Evolutionary conservation across 1,140 invertebrate genomes (phyloP), one percentile per base, ranked within the genome.

Genomic region (Dreissena polymorpha): DNA sequence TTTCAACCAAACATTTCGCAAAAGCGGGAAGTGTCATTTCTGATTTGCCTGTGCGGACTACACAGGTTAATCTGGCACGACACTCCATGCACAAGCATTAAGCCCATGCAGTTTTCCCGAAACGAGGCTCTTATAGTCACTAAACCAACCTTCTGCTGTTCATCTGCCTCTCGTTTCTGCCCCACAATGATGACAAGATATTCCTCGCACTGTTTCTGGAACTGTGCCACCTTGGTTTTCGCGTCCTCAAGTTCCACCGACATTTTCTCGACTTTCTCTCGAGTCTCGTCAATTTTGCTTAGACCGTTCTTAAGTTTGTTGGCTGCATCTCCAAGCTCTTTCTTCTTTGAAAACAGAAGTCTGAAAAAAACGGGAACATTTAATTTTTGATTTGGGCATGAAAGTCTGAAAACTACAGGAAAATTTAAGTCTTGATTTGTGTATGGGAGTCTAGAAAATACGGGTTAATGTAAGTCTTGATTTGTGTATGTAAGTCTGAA

Each of bases 91-190:
- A 39, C 39, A 39, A 5, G 39, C 39, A 39, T 39, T 5, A 39
- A 39, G 39, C 39, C 39, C 39, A n/a, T n/a, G n/a, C n/a, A 2
- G 39, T 39, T 39, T 8, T 8, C 39, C 39, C 8, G 39, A 8
- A 39, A 8, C 39, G 39, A 2, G 8, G 39, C 39, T 39, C 39
- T 39, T 5, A 2, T 8, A 39, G 8, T 39, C 39, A 39, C 39
- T 5, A 12, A n/a, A 23, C 60, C 76, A 80, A 93, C 93, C 90
- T 93, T 93, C 84, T 93, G 95, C 91, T 96, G 95, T 88, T 97
- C 96, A 87, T 97, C 96, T 3, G 96, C 96, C 92, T 97, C 96
- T 73, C 95, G 94, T 81, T 95, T 95, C 92, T 97, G 96, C 83
- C 95, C 94, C 87, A 95, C 95, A 88, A 97, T 96, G 73, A 95